Percentiles rank a stretch among this genome's conserved stretches.
Conservation (phyloP, 2,888 invertebrate species). For the Drymonia ruficornis region DNA sequence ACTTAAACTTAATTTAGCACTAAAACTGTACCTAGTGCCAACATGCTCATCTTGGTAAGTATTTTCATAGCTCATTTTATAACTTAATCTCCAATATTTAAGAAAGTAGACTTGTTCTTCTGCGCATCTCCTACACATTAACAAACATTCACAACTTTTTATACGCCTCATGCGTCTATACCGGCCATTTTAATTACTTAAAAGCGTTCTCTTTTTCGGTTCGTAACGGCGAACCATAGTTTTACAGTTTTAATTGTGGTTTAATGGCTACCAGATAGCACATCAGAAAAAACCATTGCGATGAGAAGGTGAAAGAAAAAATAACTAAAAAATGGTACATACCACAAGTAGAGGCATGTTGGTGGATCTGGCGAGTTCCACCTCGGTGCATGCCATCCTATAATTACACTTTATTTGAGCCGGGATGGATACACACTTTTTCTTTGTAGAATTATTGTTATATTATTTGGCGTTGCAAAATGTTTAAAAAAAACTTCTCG, state of each 20-base stretch:
- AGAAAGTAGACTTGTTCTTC: not conserved
- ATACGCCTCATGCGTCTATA: slow-evolving; percentile 49
- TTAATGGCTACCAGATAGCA: slow-evolving; percentile 42
- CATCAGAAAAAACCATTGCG: slow-evolving; percentile 34
- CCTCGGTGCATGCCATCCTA: slow-evolving; percentile 23
- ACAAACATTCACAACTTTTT: slow-evolving; percentile 45
- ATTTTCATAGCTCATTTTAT: too few species aligned
- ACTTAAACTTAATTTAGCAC: too few species aligned
- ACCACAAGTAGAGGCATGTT: slow-evolving; percentile 19
- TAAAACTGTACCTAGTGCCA: too few species aligned
- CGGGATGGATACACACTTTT: slow-evolving; percentile 5
- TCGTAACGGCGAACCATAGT: slow-evolving; percentile 58
- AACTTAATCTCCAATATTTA: not conserved
- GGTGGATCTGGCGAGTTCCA: slow-evolving; percentile 20
- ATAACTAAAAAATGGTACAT: slow-evolving; percentile 2
- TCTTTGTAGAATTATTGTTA: slow-evolving; percentile 2
- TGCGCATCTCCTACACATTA: not conserved
- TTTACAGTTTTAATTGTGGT: slow-evolving; percentile 50
- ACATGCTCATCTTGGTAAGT: too few species aligned
- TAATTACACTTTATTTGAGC: slow-evolving; percentile 21
- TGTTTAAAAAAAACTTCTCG: not conserved
- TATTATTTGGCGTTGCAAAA: slow-evolving; percentile 2
- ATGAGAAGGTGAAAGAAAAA: slow-evolving; percentile 27
- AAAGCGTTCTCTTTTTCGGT: slow-evolving; percentile 62
- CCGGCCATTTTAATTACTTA: slow-evolving; percentile 52